Evolutionary conservation across 2,888 invertebrate species (phyloP).

Genomic region (Arctia plantaginis): DNA sequence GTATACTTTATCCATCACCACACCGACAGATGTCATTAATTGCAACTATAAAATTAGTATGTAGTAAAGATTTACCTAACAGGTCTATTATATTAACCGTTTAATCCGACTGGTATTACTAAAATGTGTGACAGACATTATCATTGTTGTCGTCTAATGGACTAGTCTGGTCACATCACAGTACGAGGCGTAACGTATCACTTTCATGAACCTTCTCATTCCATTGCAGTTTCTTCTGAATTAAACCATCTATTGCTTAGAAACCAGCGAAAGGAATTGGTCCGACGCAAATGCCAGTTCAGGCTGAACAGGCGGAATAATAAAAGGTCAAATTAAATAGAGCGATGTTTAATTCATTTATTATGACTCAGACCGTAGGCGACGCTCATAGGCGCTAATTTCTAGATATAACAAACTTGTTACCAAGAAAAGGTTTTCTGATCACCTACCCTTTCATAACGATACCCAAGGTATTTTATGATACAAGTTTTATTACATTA

Average conservation of each 20-base stretch:
- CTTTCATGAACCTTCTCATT: neutral
- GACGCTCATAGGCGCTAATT: neutral
- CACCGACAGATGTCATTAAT: no score
- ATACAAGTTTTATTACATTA: no score
- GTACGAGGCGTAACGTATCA: no score
- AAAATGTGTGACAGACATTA: no score
- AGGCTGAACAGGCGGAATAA: neutral
- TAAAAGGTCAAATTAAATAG: neutral
- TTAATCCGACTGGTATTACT: no score
- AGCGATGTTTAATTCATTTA: no score
- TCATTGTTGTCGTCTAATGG: no score
- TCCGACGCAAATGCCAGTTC: neutral
- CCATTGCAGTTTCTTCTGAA: neutral
- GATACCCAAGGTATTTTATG: neutral
- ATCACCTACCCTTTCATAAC: neutral
- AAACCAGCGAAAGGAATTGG: neutral
- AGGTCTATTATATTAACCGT: no score
- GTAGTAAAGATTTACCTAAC: no score
- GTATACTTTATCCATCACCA: no score
- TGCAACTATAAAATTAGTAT: neutral
- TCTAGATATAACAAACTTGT: neutral
- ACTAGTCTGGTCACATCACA: no score
- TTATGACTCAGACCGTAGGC: no score
- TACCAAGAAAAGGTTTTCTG: neutral
- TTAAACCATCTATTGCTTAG: neutral